Evolutionary conservation across 92 coral and sea anemone genomes (phyloP).

Genomic region (Phenganax subtilis): DNA sequence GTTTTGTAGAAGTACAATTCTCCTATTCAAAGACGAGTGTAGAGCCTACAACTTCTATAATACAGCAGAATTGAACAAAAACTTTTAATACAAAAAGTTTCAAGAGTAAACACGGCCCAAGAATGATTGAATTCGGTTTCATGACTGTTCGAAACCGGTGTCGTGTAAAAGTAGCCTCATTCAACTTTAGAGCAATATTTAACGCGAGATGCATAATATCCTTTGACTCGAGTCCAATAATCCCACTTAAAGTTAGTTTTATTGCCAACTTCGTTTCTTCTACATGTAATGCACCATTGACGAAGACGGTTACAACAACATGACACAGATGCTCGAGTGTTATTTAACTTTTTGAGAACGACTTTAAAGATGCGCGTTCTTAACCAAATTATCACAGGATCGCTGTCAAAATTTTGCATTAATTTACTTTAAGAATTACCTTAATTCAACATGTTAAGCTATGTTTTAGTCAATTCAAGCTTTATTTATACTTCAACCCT

Average conservation of each 20-base stretch:
- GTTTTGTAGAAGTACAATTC: too few species aligned
- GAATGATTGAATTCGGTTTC: too few species aligned
- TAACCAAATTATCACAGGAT: constrained; percentile 21
- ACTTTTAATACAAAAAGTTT: too few species aligned
- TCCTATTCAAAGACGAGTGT: too few species aligned
- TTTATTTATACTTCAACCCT: too few species aligned
- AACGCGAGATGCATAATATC: neutral
- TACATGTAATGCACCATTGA: neutral
- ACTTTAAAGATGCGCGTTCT: neutral
- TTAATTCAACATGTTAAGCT: neutral
- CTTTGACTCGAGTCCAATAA: neutral
- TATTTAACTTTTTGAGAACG: constrained; percentile 2
- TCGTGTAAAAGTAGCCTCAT: neutral
- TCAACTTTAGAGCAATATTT: constrained; percentile 11
- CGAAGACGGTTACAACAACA: neutral
- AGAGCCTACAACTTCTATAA: too few species aligned
- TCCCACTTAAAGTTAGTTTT: constrained; percentile 8
- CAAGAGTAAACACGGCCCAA: too few species aligned
- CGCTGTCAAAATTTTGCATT: neutral
- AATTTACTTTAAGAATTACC: neutral
- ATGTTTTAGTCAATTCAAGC: neutral
- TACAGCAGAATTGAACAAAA: too few species aligned
- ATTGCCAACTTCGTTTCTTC: constrained; percentile 4
- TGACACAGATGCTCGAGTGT: neutral
- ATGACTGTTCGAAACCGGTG: too few species aligned